phyloP scores from a whole-genome alignment of 2,113 vertebrate genomes.

The Sciurus niger region DNA sequence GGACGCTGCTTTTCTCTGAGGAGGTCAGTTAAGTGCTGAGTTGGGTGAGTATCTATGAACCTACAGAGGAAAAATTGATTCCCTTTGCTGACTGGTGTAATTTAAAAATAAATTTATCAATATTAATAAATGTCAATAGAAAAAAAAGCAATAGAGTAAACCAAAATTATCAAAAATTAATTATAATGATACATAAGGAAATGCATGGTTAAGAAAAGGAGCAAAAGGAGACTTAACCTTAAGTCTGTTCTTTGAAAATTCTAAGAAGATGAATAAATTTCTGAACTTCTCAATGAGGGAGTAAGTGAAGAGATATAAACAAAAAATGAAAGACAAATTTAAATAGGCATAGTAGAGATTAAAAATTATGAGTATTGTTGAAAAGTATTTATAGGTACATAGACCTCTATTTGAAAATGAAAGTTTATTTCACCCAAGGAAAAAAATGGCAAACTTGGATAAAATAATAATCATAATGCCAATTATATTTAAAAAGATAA shows the following conservation, averaged over 20 bases:
- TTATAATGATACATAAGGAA: background rate
- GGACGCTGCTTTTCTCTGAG: background rate
- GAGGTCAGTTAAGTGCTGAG: background rate
- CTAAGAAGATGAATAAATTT: background rate
- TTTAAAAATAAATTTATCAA: background rate
- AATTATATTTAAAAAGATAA: constrained; percentile 3
- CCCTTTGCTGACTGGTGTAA: background rate
- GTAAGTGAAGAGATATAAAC: constrained; percentile 31
- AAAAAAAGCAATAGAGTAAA: background rate
- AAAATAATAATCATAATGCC: background rate
- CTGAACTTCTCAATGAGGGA: background rate
- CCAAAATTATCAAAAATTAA: background rate
- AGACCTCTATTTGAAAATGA: constrained; percentile 12
- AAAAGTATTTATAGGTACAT: background rate
- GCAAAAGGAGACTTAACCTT: background rate
- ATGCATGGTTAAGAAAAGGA: background rate
- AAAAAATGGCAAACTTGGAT: background rate
- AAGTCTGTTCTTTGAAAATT: background rate
- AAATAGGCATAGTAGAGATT: background rate
- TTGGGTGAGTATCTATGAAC: background rate
- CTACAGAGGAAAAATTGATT: background rate
- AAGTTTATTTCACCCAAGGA: background rate
- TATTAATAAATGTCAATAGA: background rate
- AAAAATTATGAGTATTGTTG: background rate
- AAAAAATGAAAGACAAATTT: background rate